These are phyloP conservation scores for Drosophila willistoni DNA, from an alignment of 1,140 invertebrate species.

Conservation along the genomic window DNA sequence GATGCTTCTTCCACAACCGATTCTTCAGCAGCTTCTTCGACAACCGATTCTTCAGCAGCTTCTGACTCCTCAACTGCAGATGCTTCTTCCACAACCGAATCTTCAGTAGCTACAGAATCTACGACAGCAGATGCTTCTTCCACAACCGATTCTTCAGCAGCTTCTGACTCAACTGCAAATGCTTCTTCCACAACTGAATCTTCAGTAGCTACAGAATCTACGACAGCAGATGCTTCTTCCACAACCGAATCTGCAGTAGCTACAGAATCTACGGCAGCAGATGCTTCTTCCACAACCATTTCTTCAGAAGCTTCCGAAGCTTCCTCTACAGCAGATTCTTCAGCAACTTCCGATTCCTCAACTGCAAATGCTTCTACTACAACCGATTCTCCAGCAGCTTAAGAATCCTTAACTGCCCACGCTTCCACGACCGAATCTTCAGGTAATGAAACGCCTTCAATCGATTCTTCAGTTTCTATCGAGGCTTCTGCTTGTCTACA, in stretches of 20 bases:
- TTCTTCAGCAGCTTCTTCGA: neutral
- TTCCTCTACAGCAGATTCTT: neutral
- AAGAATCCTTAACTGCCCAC: neutral
- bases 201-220: neutral
- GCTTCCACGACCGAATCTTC: neutral
- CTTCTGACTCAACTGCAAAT: neutral
- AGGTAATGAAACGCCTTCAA: too few relatives aligned
- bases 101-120: neutral
- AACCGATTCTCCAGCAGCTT: too few relatives aligned
- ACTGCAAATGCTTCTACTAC: too few relatives aligned
- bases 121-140: neutral
- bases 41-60: neutral
- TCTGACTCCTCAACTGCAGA: neutral
- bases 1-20: neutral
- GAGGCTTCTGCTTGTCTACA: neutral
- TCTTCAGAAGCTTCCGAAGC: neutral
- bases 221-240: neutral
- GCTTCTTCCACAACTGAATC: neutral
- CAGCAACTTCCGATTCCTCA: too few relatives aligned
- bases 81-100: neutral
- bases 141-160: neutral
- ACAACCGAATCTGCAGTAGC: neutral
- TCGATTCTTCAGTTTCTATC: too few relatives aligned
- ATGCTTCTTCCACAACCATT: neutral
- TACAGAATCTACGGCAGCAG: neutral